Evolutionary conservation across 1,140 invertebrate genomes (phyloP).

Genomic region (Dysdera silvatica): DNA sequence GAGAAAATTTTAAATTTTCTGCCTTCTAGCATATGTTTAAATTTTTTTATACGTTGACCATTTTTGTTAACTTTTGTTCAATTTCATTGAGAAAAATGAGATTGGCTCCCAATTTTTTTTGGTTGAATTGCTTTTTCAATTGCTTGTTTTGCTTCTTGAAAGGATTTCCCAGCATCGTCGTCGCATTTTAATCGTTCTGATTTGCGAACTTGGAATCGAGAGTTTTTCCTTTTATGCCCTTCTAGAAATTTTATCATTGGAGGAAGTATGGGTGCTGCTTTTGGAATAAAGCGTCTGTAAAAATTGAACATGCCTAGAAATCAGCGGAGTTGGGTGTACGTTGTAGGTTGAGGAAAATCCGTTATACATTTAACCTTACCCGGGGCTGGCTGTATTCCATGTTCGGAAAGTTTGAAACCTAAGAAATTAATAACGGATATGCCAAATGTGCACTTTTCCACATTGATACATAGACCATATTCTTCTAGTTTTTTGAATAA

Average conservation of each 20-base stretch:
- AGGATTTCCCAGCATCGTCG: too few species aligned
- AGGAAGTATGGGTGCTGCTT: slow-evolving; percentile 4
- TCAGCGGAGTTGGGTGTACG: slow-evolving; percentile 37
- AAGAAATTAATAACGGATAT: slow-evolving; percentile 7
- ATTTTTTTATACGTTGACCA: slow-evolving; percentile 30
- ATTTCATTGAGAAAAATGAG: too few species aligned
- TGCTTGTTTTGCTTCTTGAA: too few species aligned
- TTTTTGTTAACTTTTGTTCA: too few species aligned
- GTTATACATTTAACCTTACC: slow-evolving; percentile 10
- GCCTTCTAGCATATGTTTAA: slow-evolving; percentile 35
- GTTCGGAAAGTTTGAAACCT: neutral
- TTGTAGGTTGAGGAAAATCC: slow-evolving; percentile 34
- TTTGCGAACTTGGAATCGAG: neutral
- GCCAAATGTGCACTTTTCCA: slow-evolving; percentile 26
- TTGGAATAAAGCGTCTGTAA: slow-evolving; percentile 33
- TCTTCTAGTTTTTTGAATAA: too few species aligned
- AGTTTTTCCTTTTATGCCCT: neutral
- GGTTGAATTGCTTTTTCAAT: too few species aligned
- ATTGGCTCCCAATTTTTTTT: too few species aligned
- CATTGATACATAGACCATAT: slow-evolving; percentile 40
- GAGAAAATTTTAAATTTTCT: slow-evolving; percentile 2
- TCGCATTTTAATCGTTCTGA: neutral
- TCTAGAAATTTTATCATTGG: neutral
- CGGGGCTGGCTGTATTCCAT: slow-evolving; percentile 9
- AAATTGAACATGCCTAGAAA: slow-evolving; percentile 44